A percentile compares a stretch with the other conserved stretches of the same genome.
These are phyloP conservation scores for Petrocephalus sullivani DNA, from an alignment of 2,797 vertebrate species.

Conservation along the genomic window DNA sequence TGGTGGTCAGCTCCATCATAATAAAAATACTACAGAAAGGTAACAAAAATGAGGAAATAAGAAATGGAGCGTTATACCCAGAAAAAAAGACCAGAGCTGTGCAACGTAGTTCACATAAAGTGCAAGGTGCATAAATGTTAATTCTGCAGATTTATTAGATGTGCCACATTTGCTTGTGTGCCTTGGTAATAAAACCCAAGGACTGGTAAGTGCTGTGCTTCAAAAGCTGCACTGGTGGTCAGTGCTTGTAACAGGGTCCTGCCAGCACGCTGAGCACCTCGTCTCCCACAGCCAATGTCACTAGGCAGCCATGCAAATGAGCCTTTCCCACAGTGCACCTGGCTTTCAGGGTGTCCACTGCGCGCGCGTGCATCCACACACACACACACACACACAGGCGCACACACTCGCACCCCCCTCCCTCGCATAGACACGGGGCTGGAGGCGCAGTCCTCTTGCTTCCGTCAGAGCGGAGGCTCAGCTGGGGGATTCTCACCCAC, in stretches of 20 bases:
- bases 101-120: no score
- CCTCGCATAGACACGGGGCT: slow-evolving; percentile 28
- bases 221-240: slow-evolving; percentile 39
- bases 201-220: neutral
- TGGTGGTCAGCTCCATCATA: neutral
- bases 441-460: slow-evolving; percentile 62
- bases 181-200: neutral
- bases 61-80: no score
- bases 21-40: neutral
- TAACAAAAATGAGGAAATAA: no score
- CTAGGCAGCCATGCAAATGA: slow-evolving; percentile 30
- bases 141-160: no score
- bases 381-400: slow-evolving; percentile 7
- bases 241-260: slow-evolving; percentile 46
- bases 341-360: slow-evolving; percentile 1
- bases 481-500: slow-evolving; percentile 54
- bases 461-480: slow-evolving; percentile 54
- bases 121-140: no score
- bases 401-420: neutral
- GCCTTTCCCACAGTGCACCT: slow-evolving; percentile 29
- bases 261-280: slow-evolving; percentile 50
- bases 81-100: no score
- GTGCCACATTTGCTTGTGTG: neutral
- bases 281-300: slow-evolving; percentile 36
- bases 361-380: slow-evolving; percentile 36